Conservation (phyloP, 2,113 vertebrate species). For the Hippocampus comes region DNA sequence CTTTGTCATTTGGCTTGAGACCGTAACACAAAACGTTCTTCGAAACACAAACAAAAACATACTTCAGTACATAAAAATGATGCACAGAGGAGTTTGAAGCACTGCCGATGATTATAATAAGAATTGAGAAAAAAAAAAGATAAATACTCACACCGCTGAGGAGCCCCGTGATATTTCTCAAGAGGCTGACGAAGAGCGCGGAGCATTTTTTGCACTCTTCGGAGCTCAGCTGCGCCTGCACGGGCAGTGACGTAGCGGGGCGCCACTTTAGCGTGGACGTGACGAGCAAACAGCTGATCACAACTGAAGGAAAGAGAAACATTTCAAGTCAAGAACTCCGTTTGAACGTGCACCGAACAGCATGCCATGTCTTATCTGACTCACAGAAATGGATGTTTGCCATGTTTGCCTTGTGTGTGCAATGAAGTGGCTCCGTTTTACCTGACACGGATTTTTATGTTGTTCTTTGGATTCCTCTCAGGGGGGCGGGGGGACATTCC, state of each 20-base stretch:
- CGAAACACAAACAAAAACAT: neutral
- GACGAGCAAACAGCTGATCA: conserved; percentile 36
- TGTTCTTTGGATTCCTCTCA: neutral
- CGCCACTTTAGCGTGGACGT: conserved; percentile 24
- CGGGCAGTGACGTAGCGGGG: conserved; percentile 12
- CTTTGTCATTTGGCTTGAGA: conserved; percentile 31
- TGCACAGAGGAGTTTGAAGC: neutral
- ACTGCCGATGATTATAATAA: neutral
- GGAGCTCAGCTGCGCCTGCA: neutral
- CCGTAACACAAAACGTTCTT: conserved; percentile 44
- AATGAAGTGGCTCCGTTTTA: neutral
- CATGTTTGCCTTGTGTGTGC: conserved; percentile 23
- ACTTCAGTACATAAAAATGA: neutral
- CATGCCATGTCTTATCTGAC: conserved; percentile 10
- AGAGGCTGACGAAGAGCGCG: conserved; percentile 27
- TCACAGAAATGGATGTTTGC: conserved; percentile 41
- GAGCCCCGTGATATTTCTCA: conserved; percentile 3
- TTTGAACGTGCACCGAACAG: neutral
- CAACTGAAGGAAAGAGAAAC: conserved; percentile 25
- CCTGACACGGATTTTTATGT: conserved; percentile 26
- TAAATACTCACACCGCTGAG: conserved; percentile 46
- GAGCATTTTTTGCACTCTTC: neutral
- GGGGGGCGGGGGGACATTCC: conserved; percentile 30
- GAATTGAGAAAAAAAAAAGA: neutral
- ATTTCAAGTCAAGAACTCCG: too few species aligned